Percentiles rank a stretch among this genome's conserved stretches.
phyloP scores from a whole-genome alignment of 2,888 invertebrate genomes.

The Sinelater perroti region DNA sequence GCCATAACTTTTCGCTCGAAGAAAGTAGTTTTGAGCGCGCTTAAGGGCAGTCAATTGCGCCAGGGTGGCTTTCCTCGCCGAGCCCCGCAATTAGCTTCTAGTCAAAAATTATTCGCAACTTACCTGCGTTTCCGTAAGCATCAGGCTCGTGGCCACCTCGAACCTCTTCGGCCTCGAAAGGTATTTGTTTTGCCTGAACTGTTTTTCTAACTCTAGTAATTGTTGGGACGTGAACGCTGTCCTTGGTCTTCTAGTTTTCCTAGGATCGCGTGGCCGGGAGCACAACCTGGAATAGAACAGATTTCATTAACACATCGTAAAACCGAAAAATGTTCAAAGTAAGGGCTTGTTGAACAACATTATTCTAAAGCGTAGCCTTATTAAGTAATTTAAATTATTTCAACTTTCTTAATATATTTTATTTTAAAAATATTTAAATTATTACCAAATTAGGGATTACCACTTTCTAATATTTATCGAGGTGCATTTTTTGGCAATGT shows the following conservation, averaged over 20 bases:
- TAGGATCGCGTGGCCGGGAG: slow-evolving; percentile 78
- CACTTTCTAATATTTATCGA: too few relatives aligned
- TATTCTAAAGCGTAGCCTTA: too few relatives aligned
- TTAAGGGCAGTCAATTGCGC: slow-evolving; percentile 28
- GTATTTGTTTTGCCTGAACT: slow-evolving; percentile 99
- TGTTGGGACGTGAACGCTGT: slow-evolving; percentile 99
- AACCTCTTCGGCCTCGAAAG: slow-evolving; percentile 97
- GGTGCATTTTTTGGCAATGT: too few relatives aligned
- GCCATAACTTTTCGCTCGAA: slow-evolving; percentile 44
- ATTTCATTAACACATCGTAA: too few relatives aligned
- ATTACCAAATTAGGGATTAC: too few relatives aligned
- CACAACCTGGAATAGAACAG: slow-evolving; percentile 62
- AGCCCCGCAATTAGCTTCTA: too few relatives aligned
- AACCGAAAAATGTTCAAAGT: too few relatives aligned
- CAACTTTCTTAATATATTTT: too few relatives aligned
- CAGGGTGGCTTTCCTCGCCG: too few relatives aligned
- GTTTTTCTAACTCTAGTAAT: slow-evolving; percentile 95
- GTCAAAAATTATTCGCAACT: slow-evolving; percentile 43
- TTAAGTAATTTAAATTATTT: too few relatives aligned
- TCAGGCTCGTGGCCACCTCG: slow-evolving; percentile 96
- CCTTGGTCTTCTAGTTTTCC: slow-evolving; percentile 90
- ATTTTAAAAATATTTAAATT: too few relatives aligned
- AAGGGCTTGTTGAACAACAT: slow-evolving; percentile 1
- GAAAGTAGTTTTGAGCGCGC: slow-evolving; percentile 43
- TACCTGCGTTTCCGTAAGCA: slow-evolving; percentile 98